phyloP scores from a whole-genome alignment of 2,797 vertebrate species.

The Melanotaenia nigrans region DNA sequence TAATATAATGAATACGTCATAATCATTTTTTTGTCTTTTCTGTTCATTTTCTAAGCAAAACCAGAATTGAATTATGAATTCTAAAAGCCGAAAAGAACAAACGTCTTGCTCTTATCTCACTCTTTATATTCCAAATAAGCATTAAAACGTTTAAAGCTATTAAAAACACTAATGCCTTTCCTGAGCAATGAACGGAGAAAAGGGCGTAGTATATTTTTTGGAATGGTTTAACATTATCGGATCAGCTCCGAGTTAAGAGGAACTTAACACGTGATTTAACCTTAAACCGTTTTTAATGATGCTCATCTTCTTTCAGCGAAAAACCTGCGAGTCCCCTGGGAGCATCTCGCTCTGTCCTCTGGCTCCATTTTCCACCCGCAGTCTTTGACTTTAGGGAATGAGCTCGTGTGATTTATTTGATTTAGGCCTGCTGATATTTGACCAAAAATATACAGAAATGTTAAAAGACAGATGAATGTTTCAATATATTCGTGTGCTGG shows the following conservation, averaged over 20 bases:
- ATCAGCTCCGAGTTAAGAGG: conserved; percentile 26
- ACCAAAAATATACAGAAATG: conserved; percentile 3
- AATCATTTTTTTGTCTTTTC: background rate
- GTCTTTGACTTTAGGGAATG: conserved; percentile 8
- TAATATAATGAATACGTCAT: background rate
- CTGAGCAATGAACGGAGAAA: background rate
- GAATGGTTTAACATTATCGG: background rate
- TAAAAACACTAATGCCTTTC: background rate
- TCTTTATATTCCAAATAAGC: conserved; percentile 19
- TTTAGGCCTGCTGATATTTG: conserved; percentile 4
- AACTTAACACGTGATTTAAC: conserved; percentile 7
- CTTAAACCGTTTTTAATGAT: conserved; percentile 45
- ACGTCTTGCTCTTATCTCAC: background rate
- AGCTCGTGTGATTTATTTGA: background rate
- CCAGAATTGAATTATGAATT: background rate
- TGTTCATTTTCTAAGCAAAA: background rate
- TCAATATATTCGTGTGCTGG: background rate
- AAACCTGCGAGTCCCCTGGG: conserved; percentile 26
- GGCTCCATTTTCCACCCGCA: conserved; percentile 30
- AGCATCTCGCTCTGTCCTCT: conserved; percentile 8
- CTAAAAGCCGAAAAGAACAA: background rate
- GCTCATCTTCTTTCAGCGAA: conserved; percentile 25
- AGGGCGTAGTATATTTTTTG: background rate
- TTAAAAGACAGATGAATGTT: background rate
- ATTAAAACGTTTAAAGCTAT: background rate